phyloP scores from a whole-genome alignment of 23 tunicate species.

The Halocynthia roretzi region DNA sequence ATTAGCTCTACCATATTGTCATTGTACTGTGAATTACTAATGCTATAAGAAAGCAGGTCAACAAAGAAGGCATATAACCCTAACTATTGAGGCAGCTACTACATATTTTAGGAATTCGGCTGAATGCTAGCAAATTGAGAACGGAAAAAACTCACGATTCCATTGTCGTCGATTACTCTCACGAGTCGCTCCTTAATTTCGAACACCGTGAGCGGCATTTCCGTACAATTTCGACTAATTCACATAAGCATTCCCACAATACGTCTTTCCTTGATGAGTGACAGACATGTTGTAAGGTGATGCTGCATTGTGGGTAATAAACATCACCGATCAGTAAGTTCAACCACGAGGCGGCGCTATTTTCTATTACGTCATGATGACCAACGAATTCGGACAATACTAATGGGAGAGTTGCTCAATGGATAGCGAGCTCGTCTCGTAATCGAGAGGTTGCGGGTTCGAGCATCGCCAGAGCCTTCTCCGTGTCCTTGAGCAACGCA shows the following conservation, averaged over 20 bases:
- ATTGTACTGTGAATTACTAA: no score
- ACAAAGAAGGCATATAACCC: no score
- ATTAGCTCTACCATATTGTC: no score
- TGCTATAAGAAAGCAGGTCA: no score
- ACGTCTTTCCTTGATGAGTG: constrained; percentile 4
- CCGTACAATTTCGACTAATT: neutral
- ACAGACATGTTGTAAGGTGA: constrained; percentile 24
- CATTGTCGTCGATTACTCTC: constrained; percentile 49
- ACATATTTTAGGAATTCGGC: neutral
- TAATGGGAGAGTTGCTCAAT: no score
- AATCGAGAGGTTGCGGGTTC: no score
- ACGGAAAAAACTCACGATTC: constrained; percentile 42
- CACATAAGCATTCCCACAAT: neutral
- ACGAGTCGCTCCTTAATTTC: constrained; percentile 66
- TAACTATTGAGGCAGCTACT: neutral
- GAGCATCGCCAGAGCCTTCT: no score
- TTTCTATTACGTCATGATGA: neutral
- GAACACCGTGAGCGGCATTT: constrained; percentile 25
- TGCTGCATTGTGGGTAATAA: constrained; percentile 1
- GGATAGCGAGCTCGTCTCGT: no score
- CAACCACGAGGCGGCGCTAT: neutral
- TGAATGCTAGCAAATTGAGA: neutral
- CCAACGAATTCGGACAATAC: no score
- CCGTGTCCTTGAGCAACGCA: no score
- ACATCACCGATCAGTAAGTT: neutral